These are phyloP conservation scores for Atrichornis clamosus DNA, from an alignment of 2,113 vertebrate genomes.

Conservation along the genomic window DNA sequence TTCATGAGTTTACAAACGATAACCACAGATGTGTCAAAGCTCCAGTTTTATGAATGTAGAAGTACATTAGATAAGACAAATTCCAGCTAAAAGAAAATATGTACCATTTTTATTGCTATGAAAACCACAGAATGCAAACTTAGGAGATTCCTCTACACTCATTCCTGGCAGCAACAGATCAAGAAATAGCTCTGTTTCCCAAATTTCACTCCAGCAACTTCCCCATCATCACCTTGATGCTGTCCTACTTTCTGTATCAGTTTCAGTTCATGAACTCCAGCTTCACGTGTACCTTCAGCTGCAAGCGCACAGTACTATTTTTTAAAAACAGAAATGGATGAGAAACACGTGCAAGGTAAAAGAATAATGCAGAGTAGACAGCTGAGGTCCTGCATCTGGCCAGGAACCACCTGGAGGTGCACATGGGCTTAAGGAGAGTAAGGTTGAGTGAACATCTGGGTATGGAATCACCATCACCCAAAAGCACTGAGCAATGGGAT, in stretches of 20 bases:
- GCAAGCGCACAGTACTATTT: neutral
- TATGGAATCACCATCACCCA: neutral
- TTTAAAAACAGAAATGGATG: neutral
- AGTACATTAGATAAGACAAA: neutral
- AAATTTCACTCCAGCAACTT: neutral
- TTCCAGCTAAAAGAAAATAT: neutral
- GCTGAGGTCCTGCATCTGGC: neutral
- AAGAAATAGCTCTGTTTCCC: neutral
- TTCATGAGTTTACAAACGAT: neutral
- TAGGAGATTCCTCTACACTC: neutral
- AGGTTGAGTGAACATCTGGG: neutral
- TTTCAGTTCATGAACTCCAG: neutral
- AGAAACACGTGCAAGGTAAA: neutral
- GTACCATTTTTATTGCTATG: neutral
- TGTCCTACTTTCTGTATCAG: neutral
- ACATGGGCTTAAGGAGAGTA: neutral
- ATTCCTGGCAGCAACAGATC: neutral
- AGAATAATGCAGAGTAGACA: neutral
- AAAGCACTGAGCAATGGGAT: neutral
- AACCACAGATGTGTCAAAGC: neutral
- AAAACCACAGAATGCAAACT: neutral
- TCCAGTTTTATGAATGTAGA: neutral
- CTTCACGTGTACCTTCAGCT: neutral
- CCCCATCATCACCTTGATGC: neutral
- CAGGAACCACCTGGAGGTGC: neutral